Conservation (phyloP, 2,888 invertebrate species). For the Baccha elongata region DNA sequence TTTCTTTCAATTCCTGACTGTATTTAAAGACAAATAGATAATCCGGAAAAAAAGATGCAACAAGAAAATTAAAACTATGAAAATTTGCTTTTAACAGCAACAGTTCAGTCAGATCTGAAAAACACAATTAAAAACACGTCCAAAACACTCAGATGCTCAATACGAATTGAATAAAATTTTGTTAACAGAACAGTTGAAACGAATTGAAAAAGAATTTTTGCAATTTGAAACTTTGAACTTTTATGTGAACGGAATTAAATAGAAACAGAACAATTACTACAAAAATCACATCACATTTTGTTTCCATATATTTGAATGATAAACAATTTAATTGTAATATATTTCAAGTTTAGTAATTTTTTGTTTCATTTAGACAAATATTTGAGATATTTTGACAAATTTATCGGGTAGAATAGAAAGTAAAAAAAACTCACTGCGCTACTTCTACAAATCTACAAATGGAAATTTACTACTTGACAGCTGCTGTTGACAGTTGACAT, state of each 20-base stretch:
- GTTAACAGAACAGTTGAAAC: neutral
- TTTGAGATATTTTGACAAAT: no score
- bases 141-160: slow-evolving; percentile 1
- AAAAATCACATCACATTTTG: no score
- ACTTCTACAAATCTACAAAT: no score
- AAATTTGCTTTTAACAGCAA: neutral
- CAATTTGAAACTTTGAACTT: slow-evolving; percentile 17
- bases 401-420: no score
- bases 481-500: neutral
- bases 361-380: no score
- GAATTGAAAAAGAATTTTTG: slow-evolving; percentile 24
- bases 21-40: no score
- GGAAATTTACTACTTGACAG: no score
- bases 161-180: slow-evolving; percentile 47
- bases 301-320: no score
- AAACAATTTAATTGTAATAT: no score
- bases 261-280: neutral
- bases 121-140: neutral
- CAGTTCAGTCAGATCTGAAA: neutral
- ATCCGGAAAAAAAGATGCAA: neutral
- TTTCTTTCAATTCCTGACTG: no score
- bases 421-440: no score
- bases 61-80: neutral
- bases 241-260: neutral
- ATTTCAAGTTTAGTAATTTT: no score